phyloP scores from a whole-genome alignment of 1,140 invertebrate species.

The Asbolus verrucosus region DNA sequence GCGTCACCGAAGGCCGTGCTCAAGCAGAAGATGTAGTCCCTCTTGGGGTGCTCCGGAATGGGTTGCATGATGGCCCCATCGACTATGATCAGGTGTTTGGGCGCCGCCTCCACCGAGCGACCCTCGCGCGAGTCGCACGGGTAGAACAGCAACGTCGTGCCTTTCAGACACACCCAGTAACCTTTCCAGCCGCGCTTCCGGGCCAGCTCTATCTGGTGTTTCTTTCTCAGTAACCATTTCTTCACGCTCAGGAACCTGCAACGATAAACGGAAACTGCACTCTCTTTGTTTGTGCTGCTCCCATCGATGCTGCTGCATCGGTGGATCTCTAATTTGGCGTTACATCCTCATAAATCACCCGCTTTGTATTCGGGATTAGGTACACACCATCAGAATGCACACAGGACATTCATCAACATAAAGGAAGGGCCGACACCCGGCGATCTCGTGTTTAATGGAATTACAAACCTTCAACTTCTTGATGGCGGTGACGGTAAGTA shows the following conservation, averaged over 20 bases:
- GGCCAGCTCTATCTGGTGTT: constrained; percentile 96
- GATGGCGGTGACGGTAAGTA: too few species aligned
- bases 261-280: constrained; percentile 56
- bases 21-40: constrained; percentile 97
- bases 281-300: background rate
- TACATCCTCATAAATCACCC: too few species aligned
- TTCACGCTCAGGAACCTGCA: constrained; percentile 96
- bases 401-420: too few species aligned
- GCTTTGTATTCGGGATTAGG: too few species aligned
- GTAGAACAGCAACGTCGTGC: constrained; percentile 96
- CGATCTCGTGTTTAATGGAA: too few species aligned
- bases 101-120: constrained; percentile 89
- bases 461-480: too few species aligned
- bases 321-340: too few species aligned
- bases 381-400: too few species aligned
- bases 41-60: constrained; percentile 97
- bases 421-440: too few species aligned
- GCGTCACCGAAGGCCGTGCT: constrained; percentile 98
- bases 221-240: constrained; percentile 97
- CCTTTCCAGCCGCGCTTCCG: constrained; percentile 97
- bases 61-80: constrained; percentile 98
- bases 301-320: too few species aligned
- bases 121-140: constrained; percentile 94
- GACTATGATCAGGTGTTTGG: constrained; percentile 96
- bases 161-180: constrained; percentile 98